These are phyloP conservation scores for Rhabdomys dilectus DNA, from an alignment of 2,113 vertebrate species.

Conservation along the genomic window DNA sequence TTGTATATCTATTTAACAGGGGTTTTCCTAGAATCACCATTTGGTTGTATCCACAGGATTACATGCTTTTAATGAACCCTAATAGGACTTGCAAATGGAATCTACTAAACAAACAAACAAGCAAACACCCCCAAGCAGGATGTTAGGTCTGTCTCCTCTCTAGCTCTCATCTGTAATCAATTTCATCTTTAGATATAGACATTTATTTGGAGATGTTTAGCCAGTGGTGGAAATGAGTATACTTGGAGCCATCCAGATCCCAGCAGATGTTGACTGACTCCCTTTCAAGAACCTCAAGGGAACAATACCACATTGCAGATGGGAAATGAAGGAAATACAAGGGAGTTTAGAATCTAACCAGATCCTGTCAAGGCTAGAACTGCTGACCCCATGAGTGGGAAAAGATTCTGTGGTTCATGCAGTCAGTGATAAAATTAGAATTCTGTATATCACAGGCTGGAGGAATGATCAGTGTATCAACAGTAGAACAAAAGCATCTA, in stretches of 20 bases:
- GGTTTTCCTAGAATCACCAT: not conserved
- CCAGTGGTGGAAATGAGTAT: not conserved
- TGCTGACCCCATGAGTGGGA: not conserved
- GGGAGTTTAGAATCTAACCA: not conserved
- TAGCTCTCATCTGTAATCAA: not conserved
- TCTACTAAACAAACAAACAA: not conserved
- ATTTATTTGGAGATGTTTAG: constrained; percentile 29
- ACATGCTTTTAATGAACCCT: not conserved
- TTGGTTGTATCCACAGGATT: not conserved
- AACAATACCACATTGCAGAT: not conserved
- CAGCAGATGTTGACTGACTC: not conserved
- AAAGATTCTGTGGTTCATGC: not conserved
- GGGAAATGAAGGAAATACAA: not conserved
- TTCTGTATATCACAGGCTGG: not conserved
- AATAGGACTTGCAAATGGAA: constrained; percentile 11
- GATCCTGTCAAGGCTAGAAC: not conserved
- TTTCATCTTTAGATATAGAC: not conserved
- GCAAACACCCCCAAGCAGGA: not conserved
- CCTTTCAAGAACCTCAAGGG: not conserved
- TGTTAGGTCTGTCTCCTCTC: not conserved
- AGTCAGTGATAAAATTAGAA: constrained; percentile 11
- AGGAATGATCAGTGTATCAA: not conserved
- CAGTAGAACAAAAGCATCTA: not conserved
- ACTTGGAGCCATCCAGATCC: not conserved
- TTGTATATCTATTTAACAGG: not conserved